Conservation (phyloP, 2,888 invertebrate genomes). For the Zeuzera pyrina region DNA sequence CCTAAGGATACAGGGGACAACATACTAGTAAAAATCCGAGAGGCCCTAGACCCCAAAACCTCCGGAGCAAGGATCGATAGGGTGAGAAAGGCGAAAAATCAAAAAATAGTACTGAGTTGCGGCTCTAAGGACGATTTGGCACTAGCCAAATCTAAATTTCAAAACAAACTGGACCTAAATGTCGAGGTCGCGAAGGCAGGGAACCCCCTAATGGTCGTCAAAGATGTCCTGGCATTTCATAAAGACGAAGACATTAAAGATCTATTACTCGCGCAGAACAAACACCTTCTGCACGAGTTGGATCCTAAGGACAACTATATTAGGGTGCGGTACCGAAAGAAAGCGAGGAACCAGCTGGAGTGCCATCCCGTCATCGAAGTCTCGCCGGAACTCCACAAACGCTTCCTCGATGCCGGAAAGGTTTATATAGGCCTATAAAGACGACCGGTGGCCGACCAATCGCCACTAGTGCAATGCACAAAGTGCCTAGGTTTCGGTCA, state of each 20-base stretch:
- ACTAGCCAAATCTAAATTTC: conserved; percentile 1
- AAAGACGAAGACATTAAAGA: conserved; percentile 9
- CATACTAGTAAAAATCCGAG: too few relatives aligned
- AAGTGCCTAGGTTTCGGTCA: too few relatives aligned
- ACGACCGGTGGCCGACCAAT: too few relatives aligned
- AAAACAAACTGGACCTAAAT: not conserved
- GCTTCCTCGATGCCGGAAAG: conserved; percentile 4
- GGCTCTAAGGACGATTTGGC: too few relatives aligned
- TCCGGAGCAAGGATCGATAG: too few relatives aligned
- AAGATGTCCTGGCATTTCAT: conserved; percentile 8
- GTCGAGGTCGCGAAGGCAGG: conserved; percentile 5
- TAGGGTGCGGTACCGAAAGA: conserved; percentile 13
- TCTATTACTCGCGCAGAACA: conserved; percentile 9
- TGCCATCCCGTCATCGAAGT: conserved; percentile 17
- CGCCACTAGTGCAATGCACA: conserved; percentile 10
- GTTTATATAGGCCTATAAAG: conserved; percentile 5
- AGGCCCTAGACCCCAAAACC: too few relatives aligned
- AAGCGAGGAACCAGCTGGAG: conserved; percentile 15
- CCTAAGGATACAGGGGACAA: too few relatives aligned
- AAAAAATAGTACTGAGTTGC: not conserved
- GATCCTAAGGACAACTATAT: conserved; percentile 3
- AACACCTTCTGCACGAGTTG: conserved; percentile 5
- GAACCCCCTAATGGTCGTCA: conserved; percentile 7
- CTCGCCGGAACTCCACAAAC: conserved; percentile 11
- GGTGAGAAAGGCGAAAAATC: too few relatives aligned